Percentiles rank a stretch among this genome's conserved stretches.
These are phyloP conservation scores for Bugula neritina DNA, from an alignment of 2,888 invertebrate genomes.

Conservation along the genomic window DNA sequence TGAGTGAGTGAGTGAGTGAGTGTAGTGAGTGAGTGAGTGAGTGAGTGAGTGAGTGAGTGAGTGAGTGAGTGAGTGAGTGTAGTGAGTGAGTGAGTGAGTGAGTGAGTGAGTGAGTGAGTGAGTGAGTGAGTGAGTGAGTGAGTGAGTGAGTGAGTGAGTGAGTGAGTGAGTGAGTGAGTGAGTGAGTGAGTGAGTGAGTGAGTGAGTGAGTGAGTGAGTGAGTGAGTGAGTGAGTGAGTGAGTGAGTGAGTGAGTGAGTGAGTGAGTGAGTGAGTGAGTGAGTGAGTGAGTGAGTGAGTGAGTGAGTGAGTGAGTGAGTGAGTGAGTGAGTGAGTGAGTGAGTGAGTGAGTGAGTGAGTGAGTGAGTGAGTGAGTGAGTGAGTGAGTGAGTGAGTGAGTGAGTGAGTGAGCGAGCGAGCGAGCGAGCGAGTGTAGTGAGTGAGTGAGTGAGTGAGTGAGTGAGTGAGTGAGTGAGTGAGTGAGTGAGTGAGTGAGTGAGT, in stretches of 20 bases:
- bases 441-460: conserved; percentile 29
- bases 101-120: conserved; percentile 6
- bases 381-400: conserved; percentile 30
- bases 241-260: conserved; percentile 6
- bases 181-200: conserved; percentile 6
- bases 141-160: conserved; percentile 6
- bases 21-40: too few species aligned
- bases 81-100: conserved; percentile 28
- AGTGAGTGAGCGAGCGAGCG: too few species aligned
- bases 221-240: conserved; percentile 6
- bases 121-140: conserved; percentile 6
- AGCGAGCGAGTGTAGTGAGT: conserved; percentile 21
- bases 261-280: conserved; percentile 6
- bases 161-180: conserved; percentile 28
- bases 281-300: conserved; percentile 6
- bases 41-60: conserved; percentile 29
- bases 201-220: conserved; percentile 12
- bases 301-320: neutral
- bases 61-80: too few species aligned
- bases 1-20: conserved; percentile 28
- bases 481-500: conserved; percentile 29
- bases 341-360: too few species aligned
- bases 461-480: too few species aligned
- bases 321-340: neutral
- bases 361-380: too few species aligned